Conservation (phyloP, 2,113 vertebrate species). For the Aptenodytes patagonicus region DNA sequence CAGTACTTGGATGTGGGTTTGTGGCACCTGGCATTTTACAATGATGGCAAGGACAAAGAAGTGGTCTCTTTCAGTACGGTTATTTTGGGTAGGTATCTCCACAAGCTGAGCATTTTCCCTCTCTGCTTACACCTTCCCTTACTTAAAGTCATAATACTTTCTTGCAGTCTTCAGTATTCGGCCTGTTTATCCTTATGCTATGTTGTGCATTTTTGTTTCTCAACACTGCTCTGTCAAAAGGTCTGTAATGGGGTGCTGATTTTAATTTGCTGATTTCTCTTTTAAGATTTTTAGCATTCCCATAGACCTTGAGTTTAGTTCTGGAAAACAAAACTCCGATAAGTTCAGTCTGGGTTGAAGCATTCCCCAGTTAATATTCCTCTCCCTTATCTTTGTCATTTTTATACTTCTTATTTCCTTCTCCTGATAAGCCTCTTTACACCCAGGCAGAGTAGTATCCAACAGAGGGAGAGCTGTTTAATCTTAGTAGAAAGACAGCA, state of each 20-base stretch:
- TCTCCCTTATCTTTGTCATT: neutral
- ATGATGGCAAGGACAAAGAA: conserved; percentile 95
- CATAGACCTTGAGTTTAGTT: neutral
- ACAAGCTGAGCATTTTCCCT: neutral
- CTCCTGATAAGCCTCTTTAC: neutral
- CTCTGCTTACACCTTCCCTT: neutral
- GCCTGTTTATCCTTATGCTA: neutral
- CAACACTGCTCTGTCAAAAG: neutral
- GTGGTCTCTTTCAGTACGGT: conserved; percentile 93
- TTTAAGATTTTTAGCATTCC: neutral
- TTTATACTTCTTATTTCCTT: neutral
- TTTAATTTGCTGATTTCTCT: neutral
- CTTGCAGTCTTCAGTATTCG: neutral
- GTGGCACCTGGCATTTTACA: conserved; percentile 99
- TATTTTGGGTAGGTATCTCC: conserved; percentile 83
- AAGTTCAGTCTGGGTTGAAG: neutral
- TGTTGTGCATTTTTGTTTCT: neutral
- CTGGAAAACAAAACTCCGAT: neutral
- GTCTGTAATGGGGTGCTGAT: neutral
- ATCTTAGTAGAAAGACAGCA: neutral
- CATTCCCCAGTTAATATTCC: neutral
- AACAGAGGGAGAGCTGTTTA: neutral
- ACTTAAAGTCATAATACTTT: neutral
- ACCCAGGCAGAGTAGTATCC: neutral
- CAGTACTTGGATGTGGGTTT: conserved; percentile 94